These are phyloP conservation scores for Bufotes viridis DNA, from an alignment of 2,797 vertebrate species.

Conservation along the genomic window DNA sequence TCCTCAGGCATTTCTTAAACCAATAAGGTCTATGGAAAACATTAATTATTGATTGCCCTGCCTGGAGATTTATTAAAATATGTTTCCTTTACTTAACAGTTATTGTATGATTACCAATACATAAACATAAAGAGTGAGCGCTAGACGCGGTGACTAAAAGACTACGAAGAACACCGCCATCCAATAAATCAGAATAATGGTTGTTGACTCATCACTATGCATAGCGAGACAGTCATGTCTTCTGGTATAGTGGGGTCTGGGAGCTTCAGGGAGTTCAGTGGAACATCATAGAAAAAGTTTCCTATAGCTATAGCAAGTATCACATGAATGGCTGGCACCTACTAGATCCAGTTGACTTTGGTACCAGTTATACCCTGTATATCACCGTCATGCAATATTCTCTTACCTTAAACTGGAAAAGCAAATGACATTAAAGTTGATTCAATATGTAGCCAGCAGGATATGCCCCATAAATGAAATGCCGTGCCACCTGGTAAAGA, in stretches of 20 bases:
- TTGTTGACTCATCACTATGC: background rate
- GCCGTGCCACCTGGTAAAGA: background rate
- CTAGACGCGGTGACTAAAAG: background rate
- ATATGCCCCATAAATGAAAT: slow-evolving; percentile 8
- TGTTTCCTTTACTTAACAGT: slow-evolving; percentile 17
- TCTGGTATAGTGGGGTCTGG: background rate
- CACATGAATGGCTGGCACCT: background rate
- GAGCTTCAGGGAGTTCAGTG: background rate
- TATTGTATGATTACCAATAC: background rate
- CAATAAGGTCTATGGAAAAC: slow-evolving; percentile 22
- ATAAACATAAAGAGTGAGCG: background rate
- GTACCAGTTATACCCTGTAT: background rate
- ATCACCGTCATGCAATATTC: background rate
- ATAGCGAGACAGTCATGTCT: background rate
- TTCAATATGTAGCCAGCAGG: slow-evolving; percentile 8
- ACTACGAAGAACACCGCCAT: background rate
- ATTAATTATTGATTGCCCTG: slow-evolving; percentile 46
- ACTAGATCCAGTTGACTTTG: background rate
- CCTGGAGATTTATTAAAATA: slow-evolving; percentile 23
- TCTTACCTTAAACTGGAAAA: slow-evolving; percentile 13
- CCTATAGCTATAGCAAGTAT: background rate
- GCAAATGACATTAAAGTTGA: background rate
- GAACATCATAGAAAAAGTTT: background rate
- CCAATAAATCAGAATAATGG: background rate
- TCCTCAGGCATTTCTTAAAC: slow-evolving; percentile 39